Base-by-base conservation (phyloP, 2,888 invertebrate species). In the Allygus modestus region DNA sequence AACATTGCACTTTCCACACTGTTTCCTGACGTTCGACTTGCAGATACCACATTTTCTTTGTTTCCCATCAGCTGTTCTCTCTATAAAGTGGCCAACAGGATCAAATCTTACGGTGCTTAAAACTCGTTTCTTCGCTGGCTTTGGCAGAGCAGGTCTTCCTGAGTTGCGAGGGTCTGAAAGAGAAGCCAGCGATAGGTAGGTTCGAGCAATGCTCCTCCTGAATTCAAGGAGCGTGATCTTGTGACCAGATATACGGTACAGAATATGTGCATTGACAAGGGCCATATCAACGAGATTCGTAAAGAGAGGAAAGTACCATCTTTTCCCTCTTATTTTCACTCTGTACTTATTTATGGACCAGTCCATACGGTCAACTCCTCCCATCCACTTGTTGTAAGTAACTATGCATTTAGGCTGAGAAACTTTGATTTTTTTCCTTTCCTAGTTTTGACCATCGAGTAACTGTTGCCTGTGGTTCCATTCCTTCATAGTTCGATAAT, bases 211-310 rank as follows among this genome's bases (percentile, higher is more conserved):
- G 65, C 20, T 65, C 23, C 65, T 65, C 31, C 65, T 65, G 65
- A 65, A 65, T 12, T 65, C 20, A 11, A 65, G 65, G 15, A 65
- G 65, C 15, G 65, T 15, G 2, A 65, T 65, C 1, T 65, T 65
- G 17, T 65, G 15, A 20, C 65, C 65, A 28, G 65, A 15, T 23
- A 65, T n/a, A 1, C 28, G 15, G 17, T 12, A n/a, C 1, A 65
- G 20, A 65, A 65, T 65, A 23, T 65, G 65, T 28, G 65, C 65
- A 65, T 65, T 65, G 65, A 65, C 65, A 20, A 65, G 20, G 23
- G 65, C 7, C 65, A 65, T 65, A 7, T 65, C n/a, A 23, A 65
- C 1, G 20, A 65, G 37, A 11, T 37, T 37, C 20, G 73, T 73
- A 33, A 73, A 73, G 31, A 28, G 1, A 1, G 31, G 33, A 33